phyloP scores from a whole-genome alignment of 64 coral and sea anemone species.

The Actinia tenebrosa region DNA sequence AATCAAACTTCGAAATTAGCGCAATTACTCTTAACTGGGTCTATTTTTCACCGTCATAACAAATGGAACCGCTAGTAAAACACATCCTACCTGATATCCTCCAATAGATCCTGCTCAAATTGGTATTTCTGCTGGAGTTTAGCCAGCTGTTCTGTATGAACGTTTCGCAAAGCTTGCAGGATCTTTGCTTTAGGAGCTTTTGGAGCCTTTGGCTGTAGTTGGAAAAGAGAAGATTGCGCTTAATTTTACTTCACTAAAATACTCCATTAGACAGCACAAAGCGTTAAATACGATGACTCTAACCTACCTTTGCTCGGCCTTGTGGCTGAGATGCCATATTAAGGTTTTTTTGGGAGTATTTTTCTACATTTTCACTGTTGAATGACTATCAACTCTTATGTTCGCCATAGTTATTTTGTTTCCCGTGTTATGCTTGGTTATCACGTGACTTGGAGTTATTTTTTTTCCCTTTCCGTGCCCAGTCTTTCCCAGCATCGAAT shows the following conservation, averaged over 20 bases:
- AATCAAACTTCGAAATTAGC: not conserved
- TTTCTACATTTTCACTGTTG: not conserved
- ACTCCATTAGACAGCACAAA: not conserved
- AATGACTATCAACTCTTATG: not conserved
- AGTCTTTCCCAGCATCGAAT: slow-evolving; percentile 13
- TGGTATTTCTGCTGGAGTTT: slow-evolving; percentile 89
- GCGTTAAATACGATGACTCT: not conserved
- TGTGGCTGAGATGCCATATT: slow-evolving; percentile 25
- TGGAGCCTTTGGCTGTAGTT: not conserved
- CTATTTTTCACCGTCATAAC: slow-evolving; percentile 9
- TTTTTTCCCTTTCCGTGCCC: not conserved
- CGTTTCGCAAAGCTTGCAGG: slow-evolving; percentile 65
- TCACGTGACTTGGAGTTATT: slow-evolving; percentile 6
- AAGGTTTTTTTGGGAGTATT: not conserved
- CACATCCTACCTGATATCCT: slow-evolving; percentile 74
- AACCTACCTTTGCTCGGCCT: slow-evolving; percentile 8
- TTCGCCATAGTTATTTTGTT: slow-evolving; percentile 5
- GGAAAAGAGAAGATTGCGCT: not conserved
- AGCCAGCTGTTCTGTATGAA: slow-evolving; percentile 72
- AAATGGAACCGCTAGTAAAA: not conserved
- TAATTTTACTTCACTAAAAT: not conserved
- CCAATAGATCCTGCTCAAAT: slow-evolving; percentile 81
- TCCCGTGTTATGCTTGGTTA: not conserved
- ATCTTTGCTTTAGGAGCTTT: slow-evolving; percentile 57
- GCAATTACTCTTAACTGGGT: not conserved